phyloP scores from a whole-genome alignment of 1,140 invertebrate species.

The Formica selysi region DNA sequence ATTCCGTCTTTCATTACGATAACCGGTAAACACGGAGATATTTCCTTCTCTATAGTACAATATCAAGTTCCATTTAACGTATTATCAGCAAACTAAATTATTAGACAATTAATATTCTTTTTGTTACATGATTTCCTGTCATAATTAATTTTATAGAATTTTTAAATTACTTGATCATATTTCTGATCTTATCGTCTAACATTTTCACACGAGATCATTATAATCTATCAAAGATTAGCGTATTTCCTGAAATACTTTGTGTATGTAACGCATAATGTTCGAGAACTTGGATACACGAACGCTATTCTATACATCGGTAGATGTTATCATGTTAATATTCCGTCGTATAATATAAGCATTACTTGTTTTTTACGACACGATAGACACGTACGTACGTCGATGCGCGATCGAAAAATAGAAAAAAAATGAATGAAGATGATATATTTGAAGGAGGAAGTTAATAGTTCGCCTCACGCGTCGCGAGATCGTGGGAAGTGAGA shows the following conservation, averaged over 20 bases:
- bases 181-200: not conserved
- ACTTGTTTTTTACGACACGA: conserved; percentile 28
- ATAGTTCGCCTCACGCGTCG: not conserved
- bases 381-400: not conserved
- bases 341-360: not conserved
- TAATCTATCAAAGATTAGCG: not conserved
- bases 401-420: not conserved
- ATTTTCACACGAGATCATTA: not conserved
- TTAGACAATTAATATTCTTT: not conserved
- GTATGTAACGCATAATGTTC: not conserved
- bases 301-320: not conserved
- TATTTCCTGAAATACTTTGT: not conserved
- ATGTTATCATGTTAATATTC: conserved; percentile 1
- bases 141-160: too few species aligned
- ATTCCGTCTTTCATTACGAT: not conserved
- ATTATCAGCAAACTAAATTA: not conserved
- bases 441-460: not conserved
- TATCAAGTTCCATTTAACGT: not conserved
- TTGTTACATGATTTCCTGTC: too few species aligned
- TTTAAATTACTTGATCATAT: not conserved
- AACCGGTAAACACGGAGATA: not conserved
- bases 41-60: not conserved
- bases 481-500: conserved; percentile 13
- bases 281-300: not conserved
- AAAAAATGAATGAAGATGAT: conserved; percentile 43